Base-by-base conservation (phyloP, 2,888 invertebrate species). In the Eretmocerus hayati region DNA sequence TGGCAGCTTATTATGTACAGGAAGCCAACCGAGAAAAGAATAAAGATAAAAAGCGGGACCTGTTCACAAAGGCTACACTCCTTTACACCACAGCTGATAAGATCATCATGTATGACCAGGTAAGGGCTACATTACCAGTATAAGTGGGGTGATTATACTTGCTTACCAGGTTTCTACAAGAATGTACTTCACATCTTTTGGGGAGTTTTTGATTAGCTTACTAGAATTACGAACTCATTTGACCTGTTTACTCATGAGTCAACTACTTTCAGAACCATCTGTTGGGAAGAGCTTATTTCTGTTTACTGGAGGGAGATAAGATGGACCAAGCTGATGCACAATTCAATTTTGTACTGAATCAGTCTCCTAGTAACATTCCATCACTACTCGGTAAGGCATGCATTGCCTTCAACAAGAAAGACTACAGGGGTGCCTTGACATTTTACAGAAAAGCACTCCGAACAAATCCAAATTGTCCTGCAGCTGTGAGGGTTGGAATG, bases 321-420 rank as follows among this genome's bases (percentile, higher is more conserved):
- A 93, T 97, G 91, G 97, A 99, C 56, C 97, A 99, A 74, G 99
- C 99, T 0, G 97, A 99, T 78, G 93, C 96, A 1, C 99, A 99
- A 71, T 99, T 99, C 69, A 97, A 99, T 75, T 99, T 99, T 72
- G 97, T 99, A 1, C 75, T 99, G 26, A 95, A 96, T 72, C 90
- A 93, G 64, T 88, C 89, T 0, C 90, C 90, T 3, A 93, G 90
- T 62, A 96, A 95, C 75, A 96, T 99, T 54, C 96, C 97, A 0
- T 95, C 99, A 1, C 74, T 97, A 48, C 78, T 99, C 40, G 99
- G 99, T 13, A 97, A 99, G 79, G 99, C 99, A 0, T 99, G 97
- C 66, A 97, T 99, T 63, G 94, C 96, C 0, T 99, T 94, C 66
- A 97, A 96, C 69, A 91, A 95, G 59, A 97, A 96, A 71, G 91